These are phyloP conservation scores for Parascotia fuliginaria DNA, from an alignment of 2,888 invertebrate genomes.

Conservation along the genomic window DNA sequence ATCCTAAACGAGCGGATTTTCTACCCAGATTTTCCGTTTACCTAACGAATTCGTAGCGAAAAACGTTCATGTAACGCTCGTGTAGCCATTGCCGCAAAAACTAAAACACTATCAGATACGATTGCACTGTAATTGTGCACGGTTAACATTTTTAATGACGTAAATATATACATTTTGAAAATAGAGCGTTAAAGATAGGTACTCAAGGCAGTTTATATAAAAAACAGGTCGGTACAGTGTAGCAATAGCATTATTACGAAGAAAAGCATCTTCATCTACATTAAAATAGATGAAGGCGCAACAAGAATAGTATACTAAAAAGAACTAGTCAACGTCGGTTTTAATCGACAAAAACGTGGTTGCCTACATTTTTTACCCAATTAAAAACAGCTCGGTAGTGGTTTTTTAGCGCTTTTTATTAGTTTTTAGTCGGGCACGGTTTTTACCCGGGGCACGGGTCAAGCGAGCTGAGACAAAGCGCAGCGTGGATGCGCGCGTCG, in stretches of 20 bases:
- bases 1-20: conserved; percentile 59
- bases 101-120: conserved; percentile 25
- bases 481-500: conserved; percentile 69
- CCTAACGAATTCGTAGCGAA: conserved; percentile 24
- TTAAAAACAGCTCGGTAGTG: conserved; percentile 65
- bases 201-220: conserved; percentile 19
- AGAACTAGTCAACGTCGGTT: conserved; percentile 48
- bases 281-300: conserved; percentile 43
- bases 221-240: conserved; percentile 20
- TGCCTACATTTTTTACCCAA: conserved; percentile 71
- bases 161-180: conserved; percentile 29
- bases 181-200: conserved; percentile 15
- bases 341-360: conserved; percentile 59
- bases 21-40: conserved; percentile 38
- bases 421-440: conserved; percentile 53
- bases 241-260: conserved; percentile 39
- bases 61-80: conserved; percentile 24
- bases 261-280: conserved; percentile 51
- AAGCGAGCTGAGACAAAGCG: conserved; percentile 80
- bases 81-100: conserved; percentile 33
- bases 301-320: conserved; percentile 44
- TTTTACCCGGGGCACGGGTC: conserved; percentile 83
- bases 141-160: conserved; percentile 27
- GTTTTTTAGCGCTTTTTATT: conserved; percentile 71
- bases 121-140: conserved; percentile 29